Evolutionary conservation across 2,797 vertebrate genomes (phyloP).

Genomic region (Hoplostethus atlanticus): DNA sequence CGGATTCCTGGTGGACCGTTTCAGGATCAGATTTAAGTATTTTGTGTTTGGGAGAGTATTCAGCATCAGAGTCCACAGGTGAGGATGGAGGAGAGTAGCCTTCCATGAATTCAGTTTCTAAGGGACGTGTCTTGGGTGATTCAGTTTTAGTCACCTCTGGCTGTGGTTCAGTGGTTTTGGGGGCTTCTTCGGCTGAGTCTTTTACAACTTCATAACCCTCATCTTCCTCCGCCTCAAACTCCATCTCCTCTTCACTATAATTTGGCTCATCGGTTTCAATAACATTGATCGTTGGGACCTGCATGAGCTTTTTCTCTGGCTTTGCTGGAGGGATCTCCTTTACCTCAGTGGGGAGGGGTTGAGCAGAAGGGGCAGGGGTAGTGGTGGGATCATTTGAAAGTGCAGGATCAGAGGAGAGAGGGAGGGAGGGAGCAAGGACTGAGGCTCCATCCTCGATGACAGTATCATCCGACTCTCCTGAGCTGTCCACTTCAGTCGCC

Average conservation of each 20-base stretch:
- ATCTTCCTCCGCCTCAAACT: slow-evolving; percentile 71
- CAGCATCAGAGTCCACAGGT: slow-evolving; percentile 75
- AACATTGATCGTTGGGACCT: slow-evolving; percentile 88
- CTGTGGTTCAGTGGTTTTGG: slow-evolving; percentile 30
- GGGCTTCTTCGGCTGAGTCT: slow-evolving; percentile 52
- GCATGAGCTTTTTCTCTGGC: slow-evolving; percentile 76
- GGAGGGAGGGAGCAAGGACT: slow-evolving; percentile 20
- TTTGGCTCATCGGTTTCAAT: slow-evolving; percentile 87
- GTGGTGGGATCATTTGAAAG: slow-evolving; percentile 38
- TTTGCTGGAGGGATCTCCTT: slow-evolving; percentile 48
- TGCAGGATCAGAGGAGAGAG: slow-evolving; percentile 30
- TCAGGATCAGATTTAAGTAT: slow-evolving; percentile 45
- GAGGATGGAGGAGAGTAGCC: slow-evolving; percentile 75
- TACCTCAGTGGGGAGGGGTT: slow-evolving; percentile 36
- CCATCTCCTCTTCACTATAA: slow-evolving; percentile 82
- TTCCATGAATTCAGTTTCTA: slow-evolving; percentile 76
- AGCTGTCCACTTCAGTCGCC: slow-evolving; percentile 87
- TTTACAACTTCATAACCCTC: slow-evolving; percentile 70
- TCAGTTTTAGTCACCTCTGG: slow-evolving; percentile 47
- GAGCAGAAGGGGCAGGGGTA: slow-evolving; percentile 2
- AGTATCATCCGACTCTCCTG: slow-evolving; percentile 92
- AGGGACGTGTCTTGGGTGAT: slow-evolving; percentile 49
- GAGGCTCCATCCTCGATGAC: slow-evolving; percentile 87
- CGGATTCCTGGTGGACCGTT: slow-evolving; percentile 23
- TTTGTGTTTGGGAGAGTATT: slow-evolving; percentile 72